Percentiles rank a stretch among this genome's conserved stretches.
phyloP scores from a whole-genome alignment of 2,888 invertebrate genomes.

The Aphidoletes aphidimyza region DNA sequence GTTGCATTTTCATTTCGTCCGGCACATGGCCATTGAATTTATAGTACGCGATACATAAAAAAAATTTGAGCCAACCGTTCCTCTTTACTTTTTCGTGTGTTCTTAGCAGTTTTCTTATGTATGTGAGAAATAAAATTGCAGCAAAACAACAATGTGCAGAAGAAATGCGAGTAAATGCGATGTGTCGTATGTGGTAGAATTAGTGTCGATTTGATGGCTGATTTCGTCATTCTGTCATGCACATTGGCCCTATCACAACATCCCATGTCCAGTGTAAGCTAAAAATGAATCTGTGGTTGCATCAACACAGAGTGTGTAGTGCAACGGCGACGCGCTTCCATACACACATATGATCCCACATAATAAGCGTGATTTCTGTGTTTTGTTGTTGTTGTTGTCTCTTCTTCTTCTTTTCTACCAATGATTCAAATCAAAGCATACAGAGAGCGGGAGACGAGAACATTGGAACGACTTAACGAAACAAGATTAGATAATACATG shows the following conservation, averaged over 20 bases:
- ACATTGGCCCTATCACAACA: slow-evolving; percentile 44
- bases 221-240: background rate
- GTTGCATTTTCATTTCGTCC: background rate
- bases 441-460: no score
- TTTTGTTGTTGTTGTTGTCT: no score
- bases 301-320: background rate
- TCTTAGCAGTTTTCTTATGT: background rate
- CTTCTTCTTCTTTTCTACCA: no score
- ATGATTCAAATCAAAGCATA: background rate
- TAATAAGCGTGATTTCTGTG: background rate
- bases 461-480: no score
- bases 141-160: background rate
- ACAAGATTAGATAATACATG: slow-evolving; percentile 31
- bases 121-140: background rate
- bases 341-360: background rate
- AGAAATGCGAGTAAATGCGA: background rate
- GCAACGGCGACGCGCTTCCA: background rate
- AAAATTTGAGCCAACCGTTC: no score
- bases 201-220: background rate
- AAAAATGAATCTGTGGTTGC: background rate
- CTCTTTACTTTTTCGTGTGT: no score
- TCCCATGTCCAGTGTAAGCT: slow-evolving; percentile 13
- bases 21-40: background rate
- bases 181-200: slow-evolving; percentile 7
- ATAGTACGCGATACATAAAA: background rate